Percentiles rank a stretch among this genome's conserved stretches.
Conservation (phyloP, 2,113 vertebrate species). For the Zapornia atra region DNA sequence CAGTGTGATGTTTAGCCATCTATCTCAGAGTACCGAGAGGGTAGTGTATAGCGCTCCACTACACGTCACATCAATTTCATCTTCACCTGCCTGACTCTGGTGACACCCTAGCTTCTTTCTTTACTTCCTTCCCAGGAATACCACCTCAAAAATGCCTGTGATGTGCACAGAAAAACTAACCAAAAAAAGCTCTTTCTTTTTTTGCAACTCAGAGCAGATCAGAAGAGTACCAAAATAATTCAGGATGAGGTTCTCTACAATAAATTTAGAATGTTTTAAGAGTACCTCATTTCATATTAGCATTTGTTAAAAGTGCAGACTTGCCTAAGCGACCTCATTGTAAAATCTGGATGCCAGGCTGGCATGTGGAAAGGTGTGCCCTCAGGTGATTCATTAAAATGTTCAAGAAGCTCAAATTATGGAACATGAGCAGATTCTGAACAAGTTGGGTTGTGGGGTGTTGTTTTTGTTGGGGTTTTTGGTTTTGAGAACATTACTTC, state of each 20-base stretch:
- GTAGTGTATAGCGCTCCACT: not conserved
- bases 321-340: not conserved
- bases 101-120: not conserved
- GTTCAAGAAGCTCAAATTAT: not conserved
- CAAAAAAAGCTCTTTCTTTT: not conserved
- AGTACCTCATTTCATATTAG: not conserved
- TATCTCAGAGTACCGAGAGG: not conserved
- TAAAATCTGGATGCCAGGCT: not conserved
- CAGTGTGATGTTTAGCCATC: not conserved
- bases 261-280: not conserved
- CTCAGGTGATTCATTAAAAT: not conserved
- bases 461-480: not conserved
- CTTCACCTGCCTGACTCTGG: not conserved
- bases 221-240: not conserved
- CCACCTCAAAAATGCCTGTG: not conserved
- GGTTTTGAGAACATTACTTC: not conserved
- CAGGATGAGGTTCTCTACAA: not conserved
- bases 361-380: not conserved
- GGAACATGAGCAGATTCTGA: not conserved
- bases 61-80: not conserved
- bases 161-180: not conserved
- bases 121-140: not conserved
- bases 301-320: not conserved
- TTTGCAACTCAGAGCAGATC: not conserved
- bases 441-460: not conserved